Conservation (phyloP, 1,140 invertebrate species). For the Bombus superbus region DNA sequence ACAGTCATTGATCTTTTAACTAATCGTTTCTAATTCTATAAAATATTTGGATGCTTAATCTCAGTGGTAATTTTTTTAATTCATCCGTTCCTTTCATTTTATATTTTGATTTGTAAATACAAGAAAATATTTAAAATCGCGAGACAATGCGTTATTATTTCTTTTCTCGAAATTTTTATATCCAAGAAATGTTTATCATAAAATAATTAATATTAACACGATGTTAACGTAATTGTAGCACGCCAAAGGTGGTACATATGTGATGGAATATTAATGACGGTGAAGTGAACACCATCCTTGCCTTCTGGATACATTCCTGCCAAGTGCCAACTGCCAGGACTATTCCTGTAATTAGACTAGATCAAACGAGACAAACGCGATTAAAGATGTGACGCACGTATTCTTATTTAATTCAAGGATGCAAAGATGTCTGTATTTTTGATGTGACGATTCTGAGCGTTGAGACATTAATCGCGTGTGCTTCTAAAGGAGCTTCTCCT, state of each 20-base stretch:
- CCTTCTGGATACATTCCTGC: constrained; percentile 78
- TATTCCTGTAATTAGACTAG: constrained; percentile 49
- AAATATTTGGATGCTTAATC: background rate
- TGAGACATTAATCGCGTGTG: background rate
- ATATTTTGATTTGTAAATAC: background rate
- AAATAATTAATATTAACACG: background rate
- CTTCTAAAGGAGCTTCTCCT: background rate
- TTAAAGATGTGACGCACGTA: background rate
- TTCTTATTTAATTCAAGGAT: background rate
- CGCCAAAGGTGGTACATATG: constrained; percentile 82
- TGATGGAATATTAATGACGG: constrained; percentile 73
- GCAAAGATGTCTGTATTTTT: background rate
- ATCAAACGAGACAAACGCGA: constrained; percentile 5
- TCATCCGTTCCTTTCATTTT: background rate
- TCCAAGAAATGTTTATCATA: background rate
- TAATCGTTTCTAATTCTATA: background rate
- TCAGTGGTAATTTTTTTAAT: background rate
- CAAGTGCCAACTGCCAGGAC: constrained; percentile 76
- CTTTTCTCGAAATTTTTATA: background rate
- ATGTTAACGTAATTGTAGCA: constrained; percentile 71
- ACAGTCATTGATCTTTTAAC: background rate
- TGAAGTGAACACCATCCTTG: constrained; percentile 62
- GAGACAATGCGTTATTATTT: background rate
- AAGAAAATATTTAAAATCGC: too few relatives aligned
- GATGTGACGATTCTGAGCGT: background rate